These are phyloP conservation scores for Chouioia cunea DNA, from an alignment of 2,888 invertebrate genomes.

Conservation along the genomic window DNA sequence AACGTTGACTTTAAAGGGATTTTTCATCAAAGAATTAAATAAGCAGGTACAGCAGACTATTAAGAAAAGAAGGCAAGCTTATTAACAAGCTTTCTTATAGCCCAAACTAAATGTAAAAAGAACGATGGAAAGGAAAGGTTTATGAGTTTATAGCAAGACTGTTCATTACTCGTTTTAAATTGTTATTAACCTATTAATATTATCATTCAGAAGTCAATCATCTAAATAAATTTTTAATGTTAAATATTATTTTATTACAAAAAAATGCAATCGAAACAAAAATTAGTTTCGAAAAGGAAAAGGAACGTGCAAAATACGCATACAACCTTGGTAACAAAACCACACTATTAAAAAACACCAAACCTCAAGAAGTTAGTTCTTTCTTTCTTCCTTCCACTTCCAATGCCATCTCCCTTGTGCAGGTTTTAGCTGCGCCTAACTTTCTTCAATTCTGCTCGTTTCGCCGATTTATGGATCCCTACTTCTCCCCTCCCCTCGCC, in stretches of 20 bases:
- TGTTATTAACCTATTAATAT: too few species aligned
- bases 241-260: too few species aligned
- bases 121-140: background rate
- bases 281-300: too few species aligned
- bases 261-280: too few species aligned
- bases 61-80: constrained; percentile 24
- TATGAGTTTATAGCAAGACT: constrained; percentile 12
- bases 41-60: constrained; percentile 20
- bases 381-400: background rate
- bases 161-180: background rate
- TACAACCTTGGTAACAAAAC: too few species aligned
- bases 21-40: constrained; percentile 40
- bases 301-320: too few species aligned
- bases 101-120: constrained; percentile 11
- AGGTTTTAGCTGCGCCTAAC: background rate
- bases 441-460: constrained; percentile 29
- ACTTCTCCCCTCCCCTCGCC: constrained; percentile 3
- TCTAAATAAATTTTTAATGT: too few species aligned
- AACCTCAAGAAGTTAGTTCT: background rate
- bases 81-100: constrained; percentile 30
- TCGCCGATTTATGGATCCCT: constrained; percentile 39
- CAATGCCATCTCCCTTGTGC: background rate
- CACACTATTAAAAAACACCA: too few species aligned
- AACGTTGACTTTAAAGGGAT: constrained; percentile 26
- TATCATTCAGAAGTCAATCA: too few species aligned